phyloP scores from a whole-genome alignment of 92 coral and sea anemone genomes.

The Pocillopora grandis region DNA sequence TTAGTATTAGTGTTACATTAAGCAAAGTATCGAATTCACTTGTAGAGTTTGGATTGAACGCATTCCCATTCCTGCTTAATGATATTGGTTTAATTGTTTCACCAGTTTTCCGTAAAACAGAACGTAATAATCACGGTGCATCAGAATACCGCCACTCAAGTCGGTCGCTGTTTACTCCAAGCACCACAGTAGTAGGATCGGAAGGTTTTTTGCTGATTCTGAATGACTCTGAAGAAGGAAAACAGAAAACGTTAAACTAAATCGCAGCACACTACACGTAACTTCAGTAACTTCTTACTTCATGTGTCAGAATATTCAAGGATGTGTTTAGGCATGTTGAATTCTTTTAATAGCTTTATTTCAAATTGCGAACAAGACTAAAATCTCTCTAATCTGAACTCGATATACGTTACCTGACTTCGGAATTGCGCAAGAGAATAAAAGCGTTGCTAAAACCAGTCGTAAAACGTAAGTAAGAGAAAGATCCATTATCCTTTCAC shows the following conservation, averaged over 20 bases:
- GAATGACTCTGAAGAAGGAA: not conserved
- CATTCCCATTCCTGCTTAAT: not conserved
- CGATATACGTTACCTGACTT: too few species aligned
- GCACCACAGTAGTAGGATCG: not conserved
- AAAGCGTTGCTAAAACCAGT: too few species aligned
- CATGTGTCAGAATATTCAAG: too few species aligned
- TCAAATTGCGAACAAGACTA: too few species aligned
- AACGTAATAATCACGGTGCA: not conserved
- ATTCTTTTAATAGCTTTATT: too few species aligned
- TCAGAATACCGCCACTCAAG: not conserved
- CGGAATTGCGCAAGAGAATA: too few species aligned
- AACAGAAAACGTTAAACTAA: not conserved
- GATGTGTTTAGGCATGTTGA: too few species aligned
- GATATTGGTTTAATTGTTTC: not conserved
- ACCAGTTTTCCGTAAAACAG: not conserved
- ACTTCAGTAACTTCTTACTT: too few species aligned
- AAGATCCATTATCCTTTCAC: too few species aligned
- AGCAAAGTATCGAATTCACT: not conserved
- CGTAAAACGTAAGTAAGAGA: too few species aligned
- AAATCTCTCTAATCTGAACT: too few species aligned
- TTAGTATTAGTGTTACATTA: not conserved
- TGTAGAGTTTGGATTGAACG: not conserved
- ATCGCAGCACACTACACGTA: too few species aligned
- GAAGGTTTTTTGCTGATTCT: not conserved
- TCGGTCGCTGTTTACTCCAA: constrained; percentile 5